These are phyloP conservation scores for Podotricha telesiphe DNA, from an alignment of 2,888 invertebrate genomes.

Conservation along the genomic window DNA sequence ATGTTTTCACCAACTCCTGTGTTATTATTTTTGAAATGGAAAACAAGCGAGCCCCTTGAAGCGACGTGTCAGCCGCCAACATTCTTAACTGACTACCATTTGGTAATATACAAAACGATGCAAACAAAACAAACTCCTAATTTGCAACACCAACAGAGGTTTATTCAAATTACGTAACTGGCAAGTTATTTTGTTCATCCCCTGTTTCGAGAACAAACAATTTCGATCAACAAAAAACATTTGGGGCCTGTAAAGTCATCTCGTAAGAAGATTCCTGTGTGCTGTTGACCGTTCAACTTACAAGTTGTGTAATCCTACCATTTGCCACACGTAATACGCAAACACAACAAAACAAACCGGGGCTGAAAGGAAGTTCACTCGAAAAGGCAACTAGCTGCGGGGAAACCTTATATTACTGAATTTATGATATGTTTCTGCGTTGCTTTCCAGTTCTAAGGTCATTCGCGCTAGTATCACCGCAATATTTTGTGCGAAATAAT, in stretches of 20 bases:
- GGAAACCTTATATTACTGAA: conserved; percentile 77
- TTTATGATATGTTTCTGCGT: conserved; percentile 74
- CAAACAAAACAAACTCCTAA: conserved; percentile 59
- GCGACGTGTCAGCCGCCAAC: conserved; percentile 50
- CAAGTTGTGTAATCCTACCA: conserved; percentile 79
- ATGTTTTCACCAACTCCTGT: conserved; percentile 70
- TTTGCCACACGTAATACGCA: conserved; percentile 78
- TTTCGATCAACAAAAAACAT: conserved; percentile 63
- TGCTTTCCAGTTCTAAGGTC: conserved; percentile 68
- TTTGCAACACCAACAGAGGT: conserved; percentile 58
- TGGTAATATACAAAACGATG: conserved; percentile 59
- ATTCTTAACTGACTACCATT: conserved; percentile 60
- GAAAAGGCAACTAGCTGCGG: conserved; percentile 78
- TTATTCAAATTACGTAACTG: conserved; percentile 58
- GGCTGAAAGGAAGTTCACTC: conserved; percentile 76
- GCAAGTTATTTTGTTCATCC: conserved; percentile 55
- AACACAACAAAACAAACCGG: conserved; percentile 80
- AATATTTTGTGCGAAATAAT: conserved; percentile 70
- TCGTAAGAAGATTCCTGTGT: conserved; percentile 66
- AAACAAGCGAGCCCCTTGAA: conserved; percentile 51
- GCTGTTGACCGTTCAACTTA: conserved; percentile 78
- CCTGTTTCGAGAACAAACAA: conserved; percentile 64
- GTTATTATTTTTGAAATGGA: conserved; percentile 67
- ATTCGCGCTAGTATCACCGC: conserved; percentile 65
- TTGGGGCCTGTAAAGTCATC: conserved; percentile 58